These are phyloP conservation scores for Leptosomus discolor DNA, from an alignment of 2,113 vertebrate species.

Conservation along the genomic window DNA sequence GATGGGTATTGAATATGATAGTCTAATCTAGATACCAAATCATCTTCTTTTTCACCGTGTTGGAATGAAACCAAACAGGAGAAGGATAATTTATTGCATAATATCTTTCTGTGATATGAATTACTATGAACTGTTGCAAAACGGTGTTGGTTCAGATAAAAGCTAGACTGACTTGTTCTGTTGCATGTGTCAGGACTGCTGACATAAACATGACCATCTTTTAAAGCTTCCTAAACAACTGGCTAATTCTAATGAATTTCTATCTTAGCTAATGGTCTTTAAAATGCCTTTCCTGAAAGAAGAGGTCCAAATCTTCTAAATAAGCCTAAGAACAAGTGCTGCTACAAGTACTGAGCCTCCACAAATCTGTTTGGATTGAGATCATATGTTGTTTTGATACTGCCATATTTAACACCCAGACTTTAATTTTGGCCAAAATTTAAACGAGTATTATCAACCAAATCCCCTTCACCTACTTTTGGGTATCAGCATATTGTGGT, in stretches of 20 bases:
- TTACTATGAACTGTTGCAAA: slow-evolving; percentile 45
- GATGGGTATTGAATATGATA: neutral
- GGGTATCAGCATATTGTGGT: neutral
- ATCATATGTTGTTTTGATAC: neutral
- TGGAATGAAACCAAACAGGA: slow-evolving; percentile 51
- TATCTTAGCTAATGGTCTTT: neutral
- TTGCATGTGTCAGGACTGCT: neutral
- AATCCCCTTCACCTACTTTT: neutral
- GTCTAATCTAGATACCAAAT: neutral
- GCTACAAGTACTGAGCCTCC: neutral
- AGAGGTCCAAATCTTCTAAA: neutral
- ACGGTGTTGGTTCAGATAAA: slow-evolving; percentile 43
- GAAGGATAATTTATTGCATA: slow-evolving; percentile 40
- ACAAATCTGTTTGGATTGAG: neutral
- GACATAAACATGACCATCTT: slow-evolving; percentile 1
- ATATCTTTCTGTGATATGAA: slow-evolving; percentile 21
- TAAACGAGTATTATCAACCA: neutral
- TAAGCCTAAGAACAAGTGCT: neutral
- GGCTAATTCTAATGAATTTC: neutral
- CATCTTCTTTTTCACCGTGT: slow-evolving; percentile 33
- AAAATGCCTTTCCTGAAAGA: neutral
- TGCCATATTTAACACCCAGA: neutral
- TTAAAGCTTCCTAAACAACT: slow-evolving; percentile 6
- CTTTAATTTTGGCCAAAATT: neutral
- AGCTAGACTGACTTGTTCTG: slow-evolving; percentile 52